These are phyloP conservation scores for Alaudala cheleensis DNA, from an alignment of 2,113 vertebrate genomes.

Conservation along the genomic window DNA sequence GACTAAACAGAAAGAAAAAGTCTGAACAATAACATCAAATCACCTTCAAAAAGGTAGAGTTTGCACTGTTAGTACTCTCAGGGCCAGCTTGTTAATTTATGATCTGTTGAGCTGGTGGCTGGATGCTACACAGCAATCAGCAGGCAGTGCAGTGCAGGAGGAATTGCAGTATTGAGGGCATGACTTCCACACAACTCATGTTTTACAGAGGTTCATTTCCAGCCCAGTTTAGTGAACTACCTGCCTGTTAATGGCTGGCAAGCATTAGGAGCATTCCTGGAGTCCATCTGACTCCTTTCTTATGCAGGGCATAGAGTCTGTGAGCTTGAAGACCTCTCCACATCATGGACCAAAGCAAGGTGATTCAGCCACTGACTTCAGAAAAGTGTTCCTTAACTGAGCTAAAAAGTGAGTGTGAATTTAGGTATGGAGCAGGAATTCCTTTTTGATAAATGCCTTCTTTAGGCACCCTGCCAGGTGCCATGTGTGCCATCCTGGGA, in stretches of 20 bases:
- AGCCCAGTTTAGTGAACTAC: neutral
- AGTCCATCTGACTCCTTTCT: neutral
- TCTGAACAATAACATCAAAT: neutral
- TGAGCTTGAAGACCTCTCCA: neutral
- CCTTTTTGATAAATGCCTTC: neutral
- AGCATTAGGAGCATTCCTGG: neutral
- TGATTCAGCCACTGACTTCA: neutral
- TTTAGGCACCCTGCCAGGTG: neutral
- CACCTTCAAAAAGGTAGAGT: neutral
- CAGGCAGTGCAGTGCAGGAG: neutral
- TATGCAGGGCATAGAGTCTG: neutral
- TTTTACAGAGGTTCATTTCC: neutral
- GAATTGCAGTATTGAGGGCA: neutral
- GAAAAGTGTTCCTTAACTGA: neutral
- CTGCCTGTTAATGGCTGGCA: neutral
- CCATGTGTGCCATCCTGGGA: neutral
- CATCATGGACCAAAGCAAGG: accelerated
- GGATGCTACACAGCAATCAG: neutral
- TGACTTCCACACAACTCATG: neutral
- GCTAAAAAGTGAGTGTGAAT: neutral
- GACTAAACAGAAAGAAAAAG: neutral
- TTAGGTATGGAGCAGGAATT: neutral
- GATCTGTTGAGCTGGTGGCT: neutral
- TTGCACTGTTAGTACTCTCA: neutral
- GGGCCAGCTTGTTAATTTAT: neutral